phyloP scores from a whole-genome alignment of 2,888 invertebrate genomes.

The Tenthredo notha region DNA sequence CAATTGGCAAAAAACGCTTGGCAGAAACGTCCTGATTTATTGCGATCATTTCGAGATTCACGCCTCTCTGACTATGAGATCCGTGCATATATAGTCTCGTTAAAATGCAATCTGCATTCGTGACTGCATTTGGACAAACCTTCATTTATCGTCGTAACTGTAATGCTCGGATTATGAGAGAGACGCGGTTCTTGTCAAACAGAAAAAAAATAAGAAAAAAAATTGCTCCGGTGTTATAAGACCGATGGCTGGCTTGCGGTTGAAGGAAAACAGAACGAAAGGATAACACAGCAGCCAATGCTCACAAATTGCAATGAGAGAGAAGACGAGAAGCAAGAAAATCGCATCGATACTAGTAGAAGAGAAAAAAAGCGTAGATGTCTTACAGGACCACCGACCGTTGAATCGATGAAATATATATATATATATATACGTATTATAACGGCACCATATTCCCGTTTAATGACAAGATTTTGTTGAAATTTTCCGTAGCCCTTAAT shows the following conservation, averaged over 20 bases:
- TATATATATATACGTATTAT: background rate
- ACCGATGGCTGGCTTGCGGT: conserved; percentile 13
- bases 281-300: conserved; percentile 11
- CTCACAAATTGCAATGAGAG: background rate
- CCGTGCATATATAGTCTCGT: conserved; percentile 16
- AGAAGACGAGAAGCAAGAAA: background rate
- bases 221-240: conserved; percentile 11
- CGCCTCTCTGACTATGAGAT: background rate
- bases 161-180: conserved; percentile 23
- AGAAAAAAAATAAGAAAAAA: background rate
- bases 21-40: conserved; percentile 36
- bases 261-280: conserved; percentile 17
- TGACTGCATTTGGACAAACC: conserved; percentile 16
- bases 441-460: background rate
- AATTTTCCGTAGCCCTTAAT: background rate
- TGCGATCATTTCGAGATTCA: conserved; percentile 29
- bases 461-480: conserved; percentile 31
- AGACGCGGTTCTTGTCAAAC: background rate
- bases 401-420: conserved; percentile 8
- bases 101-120: conserved; percentile 43
- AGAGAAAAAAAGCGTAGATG: background rate
- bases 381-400: background rate
- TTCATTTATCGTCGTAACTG: conserved; percentile 14
- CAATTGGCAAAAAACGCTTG: conserved; percentile 5
- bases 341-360: background rate